Percentiles rank a stretch among this genome's conserved stretches.
Evolutionary conservation across 2,797 vertebrate genomes (phyloP).

Genomic region (Lacerta agilis): DNA sequence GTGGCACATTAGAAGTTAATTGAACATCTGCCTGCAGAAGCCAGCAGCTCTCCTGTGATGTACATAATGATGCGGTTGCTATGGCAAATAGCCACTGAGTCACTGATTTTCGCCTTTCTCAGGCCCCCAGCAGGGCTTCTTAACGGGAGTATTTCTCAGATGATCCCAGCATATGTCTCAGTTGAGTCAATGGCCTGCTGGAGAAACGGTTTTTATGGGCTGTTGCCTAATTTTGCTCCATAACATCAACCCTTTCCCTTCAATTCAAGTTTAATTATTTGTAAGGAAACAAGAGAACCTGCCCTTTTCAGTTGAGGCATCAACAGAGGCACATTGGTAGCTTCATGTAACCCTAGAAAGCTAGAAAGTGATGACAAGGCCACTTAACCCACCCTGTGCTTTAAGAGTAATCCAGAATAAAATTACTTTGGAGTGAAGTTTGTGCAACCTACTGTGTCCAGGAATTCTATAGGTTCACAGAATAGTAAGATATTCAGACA

Average conservation of each 20-base stretch:
- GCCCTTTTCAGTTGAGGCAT: not conserved
- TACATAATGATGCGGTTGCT: constrained; percentile 17
- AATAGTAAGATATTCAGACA: no score
- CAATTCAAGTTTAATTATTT: not conserved
- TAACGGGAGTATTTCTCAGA: not conserved
- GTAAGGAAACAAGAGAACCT: not conserved
- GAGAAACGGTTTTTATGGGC: not conserved
- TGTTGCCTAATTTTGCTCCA: not conserved
- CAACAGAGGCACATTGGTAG: not conserved
- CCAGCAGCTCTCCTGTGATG: constrained; percentile 8
- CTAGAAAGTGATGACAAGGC: not conserved
- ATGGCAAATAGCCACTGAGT: constrained; percentile 19
- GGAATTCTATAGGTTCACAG: no score
- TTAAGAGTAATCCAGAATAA: not conserved
- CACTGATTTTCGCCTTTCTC: not conserved
- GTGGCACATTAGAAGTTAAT: not conserved
- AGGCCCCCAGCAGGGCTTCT: not conserved
- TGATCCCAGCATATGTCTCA: not conserved
- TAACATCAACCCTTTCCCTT: not conserved
- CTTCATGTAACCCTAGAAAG: not conserved
- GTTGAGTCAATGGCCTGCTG: not conserved
- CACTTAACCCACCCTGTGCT: not conserved
- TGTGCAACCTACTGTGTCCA: not conserved
- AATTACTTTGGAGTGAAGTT: not conserved
- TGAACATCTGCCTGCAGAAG: constrained; percentile 22